A percentile compares a stretch with the other conserved stretches of the same genome.
phyloP scores from a whole-genome alignment of 2,797 vertebrate species.

The Typhlichthys subterraneus region DNA sequence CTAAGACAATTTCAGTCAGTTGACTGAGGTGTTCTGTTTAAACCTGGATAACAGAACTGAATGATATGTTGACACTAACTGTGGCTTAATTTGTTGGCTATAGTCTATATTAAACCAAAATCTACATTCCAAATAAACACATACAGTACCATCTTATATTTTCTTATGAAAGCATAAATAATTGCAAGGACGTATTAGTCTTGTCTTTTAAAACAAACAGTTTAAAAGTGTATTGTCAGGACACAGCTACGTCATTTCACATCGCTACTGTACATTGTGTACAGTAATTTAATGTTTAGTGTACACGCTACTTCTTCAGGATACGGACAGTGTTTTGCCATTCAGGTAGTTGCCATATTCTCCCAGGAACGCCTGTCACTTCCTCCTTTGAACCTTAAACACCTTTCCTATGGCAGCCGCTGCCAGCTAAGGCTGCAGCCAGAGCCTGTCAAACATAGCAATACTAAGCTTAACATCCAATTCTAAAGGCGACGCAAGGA shows the following conservation, averaged over 20 bases:
- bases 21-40: constrained; percentile 12
- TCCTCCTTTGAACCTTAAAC: constrained; percentile 8
- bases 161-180: constrained; percentile 19
- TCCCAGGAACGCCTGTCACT: constrained; percentile 1
- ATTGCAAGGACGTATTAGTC: constrained; percentile 21
- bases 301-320: neutral
- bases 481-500: constrained; percentile 2
- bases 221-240: constrained; percentile 27
- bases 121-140: constrained; percentile 9
- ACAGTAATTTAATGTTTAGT: constrained; percentile 11
- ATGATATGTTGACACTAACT: neutral
- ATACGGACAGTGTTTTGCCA: neutral
- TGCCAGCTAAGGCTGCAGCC: constrained; percentile 8
- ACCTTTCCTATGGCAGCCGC: neutral
- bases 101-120: neutral
- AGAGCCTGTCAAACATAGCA: constrained; percentile 9
- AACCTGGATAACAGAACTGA: constrained; percentile 20
- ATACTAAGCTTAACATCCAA: constrained; percentile 15
- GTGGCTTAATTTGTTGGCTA: neutral
- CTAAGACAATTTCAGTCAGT: constrained; percentile 13
- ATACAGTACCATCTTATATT: constrained; percentile 1
- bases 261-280: neutral
- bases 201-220: constrained; percentile 10
- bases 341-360: neutral
- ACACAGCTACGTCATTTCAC: neutral